phyloP scores from a whole-genome alignment of 2,888 invertebrate genomes.

The Rotaria socialis region DNA sequence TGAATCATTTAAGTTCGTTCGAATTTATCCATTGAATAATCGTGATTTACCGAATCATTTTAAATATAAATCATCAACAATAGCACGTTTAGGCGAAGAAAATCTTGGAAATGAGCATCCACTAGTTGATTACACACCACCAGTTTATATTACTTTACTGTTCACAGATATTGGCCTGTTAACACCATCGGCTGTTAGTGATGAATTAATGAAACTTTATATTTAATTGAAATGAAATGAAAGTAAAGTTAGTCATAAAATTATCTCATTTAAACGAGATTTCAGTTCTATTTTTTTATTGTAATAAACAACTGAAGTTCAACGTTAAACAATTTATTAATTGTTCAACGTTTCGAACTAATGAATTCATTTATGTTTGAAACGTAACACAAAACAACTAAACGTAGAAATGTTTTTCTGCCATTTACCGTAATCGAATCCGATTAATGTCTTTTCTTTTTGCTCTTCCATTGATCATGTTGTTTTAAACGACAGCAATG shows the following conservation, averaged over 20 bases:
- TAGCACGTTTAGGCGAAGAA: constrained; percentile 2
- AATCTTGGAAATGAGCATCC: constrained; percentile 67
- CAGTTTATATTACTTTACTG: constrained; percentile 80
- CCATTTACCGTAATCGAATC: neutral
- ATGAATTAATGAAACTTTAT: constrained; percentile 91
- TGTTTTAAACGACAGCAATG: neutral
- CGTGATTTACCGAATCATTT: constrained; percentile 81
- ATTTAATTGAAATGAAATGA: constrained; percentile 64
- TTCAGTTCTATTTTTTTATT: neutral
- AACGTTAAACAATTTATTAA: no score
- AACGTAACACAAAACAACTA: no score
- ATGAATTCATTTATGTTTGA: no score
- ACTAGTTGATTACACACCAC: constrained; percentile 92
- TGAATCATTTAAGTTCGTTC: constrained; percentile 93
- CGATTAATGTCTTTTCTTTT: neutral
- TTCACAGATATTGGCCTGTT: constrained; percentile 92
- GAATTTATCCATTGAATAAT: constrained; percentile 87
- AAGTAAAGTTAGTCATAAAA: neutral
- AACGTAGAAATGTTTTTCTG: no score
- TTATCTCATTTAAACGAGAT: neutral
- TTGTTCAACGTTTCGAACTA: no score
- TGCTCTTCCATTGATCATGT: neutral
- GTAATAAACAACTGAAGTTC: no score
- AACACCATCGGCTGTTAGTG: constrained; percentile 92
- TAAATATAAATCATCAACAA: constrained; percentile 47